Evolutionary conservation across 2,113 vertebrate genomes (phyloP).

Genomic region (Amblyornis subalaris): DNA sequence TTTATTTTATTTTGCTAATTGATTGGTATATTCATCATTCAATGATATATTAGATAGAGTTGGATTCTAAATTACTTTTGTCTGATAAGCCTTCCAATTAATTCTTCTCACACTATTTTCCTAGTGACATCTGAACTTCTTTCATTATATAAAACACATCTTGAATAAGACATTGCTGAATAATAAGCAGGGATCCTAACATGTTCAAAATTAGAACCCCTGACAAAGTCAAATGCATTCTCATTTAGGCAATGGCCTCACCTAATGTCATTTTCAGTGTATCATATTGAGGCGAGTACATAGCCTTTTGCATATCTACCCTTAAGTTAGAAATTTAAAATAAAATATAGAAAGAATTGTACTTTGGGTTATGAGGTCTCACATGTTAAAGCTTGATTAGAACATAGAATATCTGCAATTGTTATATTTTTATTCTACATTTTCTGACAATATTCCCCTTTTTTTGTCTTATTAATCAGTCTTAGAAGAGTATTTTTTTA

Average conservation of each 20-base stretch:
- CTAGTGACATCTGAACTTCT: conserved; percentile 81
- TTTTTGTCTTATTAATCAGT: not conserved
- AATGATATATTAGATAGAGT: conserved; percentile 81
- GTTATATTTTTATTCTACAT: not conserved
- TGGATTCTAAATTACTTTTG: conserved; percentile 84
- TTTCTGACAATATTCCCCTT: not conserved
- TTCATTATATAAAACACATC: conserved; percentile 82
- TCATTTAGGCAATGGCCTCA: conserved; percentile 73
- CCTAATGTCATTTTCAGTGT: conserved; percentile 66
- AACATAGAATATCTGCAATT: not conserved
- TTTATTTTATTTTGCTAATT: conserved; percentile 92
- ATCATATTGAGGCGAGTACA: conserved; percentile 47
- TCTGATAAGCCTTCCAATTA: conserved; percentile 89
- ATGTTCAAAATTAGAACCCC: conserved; percentile 70
- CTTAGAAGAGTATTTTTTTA: not conserved
- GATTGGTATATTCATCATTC: conserved; percentile 84
- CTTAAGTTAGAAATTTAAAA: conserved; percentile 26
- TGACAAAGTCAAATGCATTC: conserved; percentile 72
- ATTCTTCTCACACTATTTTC: conserved; percentile 87
- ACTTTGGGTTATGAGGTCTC: not conserved
- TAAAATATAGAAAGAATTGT: not conserved
- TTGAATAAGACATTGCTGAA: conserved; percentile 75
- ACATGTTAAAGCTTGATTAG: conserved; percentile 2
- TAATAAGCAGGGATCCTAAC: conserved; percentile 74
- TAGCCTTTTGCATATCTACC: not conserved